Base-by-base conservation (phyloP, 1,140 invertebrate species). In the Caenorhabditis latens region DNA sequence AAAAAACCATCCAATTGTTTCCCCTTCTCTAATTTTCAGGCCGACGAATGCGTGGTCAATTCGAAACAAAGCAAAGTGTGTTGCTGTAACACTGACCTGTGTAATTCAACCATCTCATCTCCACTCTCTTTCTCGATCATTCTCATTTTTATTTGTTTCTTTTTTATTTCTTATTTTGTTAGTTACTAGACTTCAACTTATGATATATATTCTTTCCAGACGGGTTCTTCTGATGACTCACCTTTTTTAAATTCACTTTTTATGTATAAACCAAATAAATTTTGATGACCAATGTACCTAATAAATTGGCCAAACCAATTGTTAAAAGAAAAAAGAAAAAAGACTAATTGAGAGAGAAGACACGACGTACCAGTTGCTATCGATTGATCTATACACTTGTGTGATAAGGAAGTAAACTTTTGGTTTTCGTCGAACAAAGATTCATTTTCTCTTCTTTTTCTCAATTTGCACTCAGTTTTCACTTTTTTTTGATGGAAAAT, bases 51-150 rank as follows among this genome's bases (percentile, higher is more conserved):
- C 46, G 71, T 79, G 71, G 71, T 79, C 43, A 79, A 46, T 79
- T 79, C 71, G 71, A 79, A 79, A 79, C 71, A 79, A 79, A 79
- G 71, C 40, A 79, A 79, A 50, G 46, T 79, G 16, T 79, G 71
- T 32, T 79, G 71, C 71, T 79, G 71, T 50, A 79, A 50, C 13
- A 79, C 71, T 50, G 71, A 79, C 19, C 40, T 79, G 21, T 79
- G 71, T 79, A 79, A 79, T 32, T 32, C 32, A 32, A 32, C 32
- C 32, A 32, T 32, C 43, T 71, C 65, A 46, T 43, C 65, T 16
- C 14, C 65, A 21, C 43, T 79, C 14, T 19, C 7, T 9, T 79
- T 79, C 71, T 53, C 46, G 0, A 24, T 48, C 42, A 7, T 53
- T 50, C 19, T 50, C n/a, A 53, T 50, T 79, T 1, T 24, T 11